These are phyloP conservation scores for Helicoverpa assulta DNA, from an alignment of 2,888 invertebrate genomes.

Conservation along the genomic window DNA sequence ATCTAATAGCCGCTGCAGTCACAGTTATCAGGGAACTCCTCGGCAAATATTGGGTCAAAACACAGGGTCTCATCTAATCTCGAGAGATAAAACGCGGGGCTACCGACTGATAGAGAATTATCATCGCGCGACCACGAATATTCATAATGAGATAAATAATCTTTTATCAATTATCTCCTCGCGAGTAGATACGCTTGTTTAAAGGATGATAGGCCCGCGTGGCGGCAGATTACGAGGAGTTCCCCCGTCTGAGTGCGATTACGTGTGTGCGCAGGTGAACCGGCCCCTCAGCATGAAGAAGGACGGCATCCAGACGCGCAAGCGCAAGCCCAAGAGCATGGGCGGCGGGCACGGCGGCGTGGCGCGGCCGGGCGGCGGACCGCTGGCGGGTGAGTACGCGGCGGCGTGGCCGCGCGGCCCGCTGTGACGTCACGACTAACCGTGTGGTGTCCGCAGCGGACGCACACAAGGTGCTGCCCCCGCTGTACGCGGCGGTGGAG, in stretches of 20 bases:
- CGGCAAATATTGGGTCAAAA: constrained; percentile 89
- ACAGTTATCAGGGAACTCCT: constrained; percentile 89
- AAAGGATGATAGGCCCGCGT: constrained; percentile 87
- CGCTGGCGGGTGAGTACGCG: constrained; percentile 80
- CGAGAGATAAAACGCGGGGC: constrained; percentile 89
- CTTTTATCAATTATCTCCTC: constrained; percentile 90
- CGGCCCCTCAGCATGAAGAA: constrained; percentile 99
- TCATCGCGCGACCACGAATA: constrained; percentile 87
- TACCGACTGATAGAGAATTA: constrained; percentile 90
- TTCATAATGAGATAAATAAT: constrained; percentile 90
- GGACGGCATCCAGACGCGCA: constrained; percentile 99
- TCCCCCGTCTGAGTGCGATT: constrained; percentile 72
- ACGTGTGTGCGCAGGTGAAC: constrained; percentile 92
- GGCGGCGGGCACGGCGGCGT: constrained; percentile 79
- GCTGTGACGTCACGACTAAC: constrained; percentile 59
- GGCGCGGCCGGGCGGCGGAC: constrained; percentile 72
- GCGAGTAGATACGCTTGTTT: constrained; percentile 88
- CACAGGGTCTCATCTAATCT: constrained; percentile 90
- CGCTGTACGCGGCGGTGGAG: constrained; percentile 87
- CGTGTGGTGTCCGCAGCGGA: constrained; percentile 81
- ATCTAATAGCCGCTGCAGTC: constrained; percentile 84
- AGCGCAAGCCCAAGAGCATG: constrained; percentile 96
- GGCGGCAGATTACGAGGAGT: constrained; percentile 84
- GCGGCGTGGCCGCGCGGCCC: constrained; percentile 53
- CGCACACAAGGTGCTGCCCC: constrained; percentile 86